These are phyloP conservation scores for Drosophila melanogaster DNA, from an alignment of 1,140 invertebrate species.

Conservation along the genomic window Release_6_plus_ISO1_MT NT_033777.3:22303001-22303500, in stretches of 20 bases:
- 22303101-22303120: slow-evolving; percentile 89
- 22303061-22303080: slow-evolving; percentile 86
- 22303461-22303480: slow-evolving; percentile 22
- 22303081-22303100: slow-evolving; percentile 86
- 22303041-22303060: slow-evolving; percentile 85
- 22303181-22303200: slow-evolving; percentile 48
- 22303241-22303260: not conserved
- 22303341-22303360: not conserved
- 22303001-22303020: slow-evolving; percentile 89
- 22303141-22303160: slow-evolving; percentile 89
- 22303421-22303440: slow-evolving; percentile 19
- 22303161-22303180: slow-evolving; percentile 88
- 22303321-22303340: not conserved
- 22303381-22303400: slow-evolving; percentile 4
- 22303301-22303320: not conserved
- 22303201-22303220: not conserved
- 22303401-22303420: slow-evolving; percentile 21
- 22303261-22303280: no score
- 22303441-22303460: slow-evolving; percentile 12
- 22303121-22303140: slow-evolving; percentile 89
- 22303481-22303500: slow-evolving; percentile 77
- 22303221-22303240: not conserved
- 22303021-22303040: slow-evolving; percentile 88
- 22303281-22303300: no score
- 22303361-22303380: not conserved